Conservation (phyloP, 2,888 invertebrate species). For the Tetragnatha montana region DNA sequence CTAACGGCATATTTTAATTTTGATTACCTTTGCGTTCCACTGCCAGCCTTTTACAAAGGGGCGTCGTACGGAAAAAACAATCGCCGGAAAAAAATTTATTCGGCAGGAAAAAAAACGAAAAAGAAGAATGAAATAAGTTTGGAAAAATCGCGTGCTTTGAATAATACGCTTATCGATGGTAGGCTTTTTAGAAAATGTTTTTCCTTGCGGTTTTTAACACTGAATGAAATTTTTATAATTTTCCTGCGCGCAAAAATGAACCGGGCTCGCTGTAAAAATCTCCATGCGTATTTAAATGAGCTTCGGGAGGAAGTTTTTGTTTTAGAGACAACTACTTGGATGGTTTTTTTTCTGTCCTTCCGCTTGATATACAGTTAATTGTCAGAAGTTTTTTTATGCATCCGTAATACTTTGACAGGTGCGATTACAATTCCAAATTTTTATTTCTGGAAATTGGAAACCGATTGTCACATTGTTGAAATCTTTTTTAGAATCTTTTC, state of each 20-base stretch:
- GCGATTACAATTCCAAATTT: slow-evolving; percentile 9
- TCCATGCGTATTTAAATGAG: slow-evolving; percentile 42
- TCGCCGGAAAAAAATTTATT: background rate
- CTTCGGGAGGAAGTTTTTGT: slow-evolving; percentile 22
- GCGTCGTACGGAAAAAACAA: slow-evolving; percentile 12
- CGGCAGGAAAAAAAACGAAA: background rate
- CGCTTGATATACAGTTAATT: slow-evolving; percentile 1
- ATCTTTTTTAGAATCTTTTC: background rate
- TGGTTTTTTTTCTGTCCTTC: background rate
- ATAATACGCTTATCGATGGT: slow-evolving; percentile 66
- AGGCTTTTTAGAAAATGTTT: slow-evolving; percentile 58
- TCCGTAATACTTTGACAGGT: slow-evolving; percentile 17
- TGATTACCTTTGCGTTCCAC: slow-evolving; percentile 66
- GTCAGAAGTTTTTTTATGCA: background rate
- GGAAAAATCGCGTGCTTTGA: slow-evolving; percentile 64
- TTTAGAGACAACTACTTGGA: background rate
- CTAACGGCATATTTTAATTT: slow-evolving; percentile 70
- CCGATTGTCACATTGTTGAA: background rate
- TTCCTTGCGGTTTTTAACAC: slow-evolving; percentile 64
- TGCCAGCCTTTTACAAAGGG: slow-evolving; percentile 38
- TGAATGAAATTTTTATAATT: slow-evolving; percentile 68
- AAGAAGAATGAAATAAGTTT: slow-evolving; percentile 17
- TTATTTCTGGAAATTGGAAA: background rate
- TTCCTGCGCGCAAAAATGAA: slow-evolving; percentile 20
- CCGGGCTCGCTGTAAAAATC: slow-evolving; percentile 30